Conservation (phyloP, 2,888 invertebrate species). For the Nomada lathburiana region DNA sequence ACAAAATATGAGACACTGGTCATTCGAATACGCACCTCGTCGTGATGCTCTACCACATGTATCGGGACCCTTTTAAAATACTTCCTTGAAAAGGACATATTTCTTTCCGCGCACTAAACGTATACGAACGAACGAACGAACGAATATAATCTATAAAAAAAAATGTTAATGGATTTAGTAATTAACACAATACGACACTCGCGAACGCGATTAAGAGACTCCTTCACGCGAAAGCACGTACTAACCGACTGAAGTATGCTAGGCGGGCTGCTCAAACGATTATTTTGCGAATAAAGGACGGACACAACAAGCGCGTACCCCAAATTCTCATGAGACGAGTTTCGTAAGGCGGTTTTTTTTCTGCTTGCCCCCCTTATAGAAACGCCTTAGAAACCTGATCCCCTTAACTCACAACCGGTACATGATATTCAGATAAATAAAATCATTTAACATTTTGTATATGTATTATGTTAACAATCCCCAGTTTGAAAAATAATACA, state of each 20-base stretch:
- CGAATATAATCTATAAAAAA: slow-evolving; percentile 17
- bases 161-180: slow-evolving; percentile 51
- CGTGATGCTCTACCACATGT: slow-evolving; percentile 92
- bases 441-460: slow-evolving; percentile 30
- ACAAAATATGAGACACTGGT: slow-evolving; percentile 48
- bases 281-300: slow-evolving; percentile 75
- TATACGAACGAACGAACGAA: not conserved
- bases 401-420: slow-evolving; percentile 62
- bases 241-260: slow-evolving; percentile 74
- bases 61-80: slow-evolving; percentile 89
- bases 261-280: slow-evolving; percentile 76
- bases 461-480: not conserved
- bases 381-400: slow-evolving; percentile 73
- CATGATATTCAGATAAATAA: slow-evolving; percentile 47
- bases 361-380: slow-evolving; percentile 42
- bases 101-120: slow-evolving; percentile 5
- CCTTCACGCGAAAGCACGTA: slow-evolving; percentile 78
- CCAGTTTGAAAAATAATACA: not conserved
- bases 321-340: slow-evolving; percentile 79
- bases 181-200: slow-evolving; percentile 59
- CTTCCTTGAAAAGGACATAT: slow-evolving; percentile 80
- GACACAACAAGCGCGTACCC: slow-evolving; percentile 67
- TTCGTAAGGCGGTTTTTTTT: slow-evolving; percentile 71
- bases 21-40: slow-evolving; percentile 86
- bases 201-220: slow-evolving; percentile 66